Conservation (phyloP, 2,113 vertebrate genomes). For the Triplophysa siluroides region DNA sequence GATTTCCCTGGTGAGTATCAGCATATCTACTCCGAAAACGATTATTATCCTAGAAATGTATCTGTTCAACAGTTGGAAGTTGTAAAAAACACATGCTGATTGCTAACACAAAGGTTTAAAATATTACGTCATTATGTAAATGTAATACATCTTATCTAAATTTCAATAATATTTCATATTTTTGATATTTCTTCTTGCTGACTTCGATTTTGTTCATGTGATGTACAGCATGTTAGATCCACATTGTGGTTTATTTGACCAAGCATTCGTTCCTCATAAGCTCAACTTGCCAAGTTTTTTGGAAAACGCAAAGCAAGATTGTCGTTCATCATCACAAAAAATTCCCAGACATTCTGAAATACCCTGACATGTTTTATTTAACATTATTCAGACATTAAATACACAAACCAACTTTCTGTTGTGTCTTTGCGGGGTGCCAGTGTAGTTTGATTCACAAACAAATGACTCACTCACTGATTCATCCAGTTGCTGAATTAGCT, state of each 20-base stretch:
- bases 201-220: background rate
- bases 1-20: conserved; percentile 15
- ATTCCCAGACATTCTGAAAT: too few species aligned
- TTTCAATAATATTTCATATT: background rate
- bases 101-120: background rate
- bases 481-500: background rate
- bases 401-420: too few species aligned
- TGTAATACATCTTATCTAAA: background rate
- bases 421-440: too few species aligned
- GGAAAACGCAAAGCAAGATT: background rate
- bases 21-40: background rate
- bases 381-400: too few species aligned
- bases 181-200: background rate
- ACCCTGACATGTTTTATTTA: too few species aligned
- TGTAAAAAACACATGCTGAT: background rate
- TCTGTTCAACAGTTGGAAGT: background rate
- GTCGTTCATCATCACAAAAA: too few species aligned
- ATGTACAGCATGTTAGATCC: background rate
- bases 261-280: background rate
- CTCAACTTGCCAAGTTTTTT: background rate
- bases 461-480: background rate
- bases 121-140: background rate
- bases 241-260: background rate
- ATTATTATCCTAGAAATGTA: background rate
- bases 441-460: background rate